Percentiles rank a stretch among this genome's conserved stretches.
Evolutionary conservation across 2,797 vertebrate species (phyloP).

Genomic region (Acropternis orthonyx): DNA sequence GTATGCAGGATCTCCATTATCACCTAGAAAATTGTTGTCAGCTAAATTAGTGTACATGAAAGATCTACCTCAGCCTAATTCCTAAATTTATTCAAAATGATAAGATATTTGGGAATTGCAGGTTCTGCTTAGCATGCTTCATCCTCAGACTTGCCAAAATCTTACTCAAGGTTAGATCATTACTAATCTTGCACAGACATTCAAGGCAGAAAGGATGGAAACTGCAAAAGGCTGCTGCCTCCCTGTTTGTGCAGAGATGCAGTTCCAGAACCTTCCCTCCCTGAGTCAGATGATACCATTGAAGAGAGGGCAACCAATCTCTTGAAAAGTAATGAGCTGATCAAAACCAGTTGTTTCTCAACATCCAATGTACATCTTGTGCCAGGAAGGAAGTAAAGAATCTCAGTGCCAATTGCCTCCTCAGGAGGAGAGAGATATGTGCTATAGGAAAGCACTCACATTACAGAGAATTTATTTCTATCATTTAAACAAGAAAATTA

Average conservation of each 20-base stretch:
- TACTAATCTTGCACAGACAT: neutral
- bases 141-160: neutral
- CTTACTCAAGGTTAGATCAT: neutral
- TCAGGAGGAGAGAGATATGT: neutral
- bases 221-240: neutral
- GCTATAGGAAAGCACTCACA: neutral
- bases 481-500: neutral
- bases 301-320: neutral
- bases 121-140: neutral
- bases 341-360: neutral
- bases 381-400: neutral
- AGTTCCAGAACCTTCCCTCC: neutral
- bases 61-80: neutral
- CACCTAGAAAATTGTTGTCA: neutral
- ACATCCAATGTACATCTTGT: neutral
- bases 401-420: neutral
- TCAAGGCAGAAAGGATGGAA: neutral
- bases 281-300: neutral
- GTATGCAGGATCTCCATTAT: neutral
- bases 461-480: neutral
- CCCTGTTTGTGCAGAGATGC: neutral
- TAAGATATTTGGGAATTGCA: neutral
- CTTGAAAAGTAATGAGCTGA: neutral
- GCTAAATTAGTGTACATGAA: neutral
- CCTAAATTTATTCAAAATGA: neutral